Evolutionary conservation across 1,140 invertebrate genomes (phyloP).

Genomic region (Heliothis subflexa): DNA sequence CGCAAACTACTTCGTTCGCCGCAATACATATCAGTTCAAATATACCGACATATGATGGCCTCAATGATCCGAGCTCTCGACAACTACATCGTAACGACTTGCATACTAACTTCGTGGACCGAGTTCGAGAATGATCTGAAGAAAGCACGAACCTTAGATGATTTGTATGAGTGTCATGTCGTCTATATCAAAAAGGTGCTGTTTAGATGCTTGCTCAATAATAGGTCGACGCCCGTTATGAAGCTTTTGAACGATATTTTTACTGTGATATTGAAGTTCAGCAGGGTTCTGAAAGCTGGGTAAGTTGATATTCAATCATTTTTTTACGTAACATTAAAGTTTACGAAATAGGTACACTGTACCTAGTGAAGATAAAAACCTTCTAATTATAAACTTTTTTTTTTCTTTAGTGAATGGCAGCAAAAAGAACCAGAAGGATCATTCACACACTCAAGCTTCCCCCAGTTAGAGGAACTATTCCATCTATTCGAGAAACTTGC

Average conservation of each 20-base stretch:
- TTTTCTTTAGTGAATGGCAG: conserved; percentile 78
- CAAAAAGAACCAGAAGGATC: conserved; percentile 71
- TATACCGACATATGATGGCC: conserved; percentile 90
- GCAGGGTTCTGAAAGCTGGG: conserved; percentile 83
- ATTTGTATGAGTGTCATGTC: conserved; percentile 89
- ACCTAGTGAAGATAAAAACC: background rate
- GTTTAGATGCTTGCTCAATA: conserved; percentile 90
- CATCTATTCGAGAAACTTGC: conserved; percentile 81
- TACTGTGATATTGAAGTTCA: conserved; percentile 90
- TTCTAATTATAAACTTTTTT: conserved; percentile 14
- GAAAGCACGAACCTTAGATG: conserved; percentile 88
- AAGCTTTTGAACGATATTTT: conserved; percentile 90
- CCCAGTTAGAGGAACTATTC: conserved; percentile 77
- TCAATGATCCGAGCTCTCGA: conserved; percentile 91
- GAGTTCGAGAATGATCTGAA: conserved; percentile 89
- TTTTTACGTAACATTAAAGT: too few species aligned
- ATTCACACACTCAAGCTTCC: conserved; percentile 78
- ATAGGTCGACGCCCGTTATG: conserved; percentile 88
- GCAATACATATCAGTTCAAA: conserved; percentile 88
- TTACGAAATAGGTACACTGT: too few species aligned
- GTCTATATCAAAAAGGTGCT: conserved; percentile 91
- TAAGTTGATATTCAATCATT: conserved; percentile 62
- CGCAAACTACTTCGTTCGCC: conserved; percentile 84
- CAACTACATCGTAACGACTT: conserved; percentile 90
- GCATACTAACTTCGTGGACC: conserved; percentile 90